Conservation (phyloP, 2,797 vertebrate species). For the Lepilemur ruficaudatus region DNA sequence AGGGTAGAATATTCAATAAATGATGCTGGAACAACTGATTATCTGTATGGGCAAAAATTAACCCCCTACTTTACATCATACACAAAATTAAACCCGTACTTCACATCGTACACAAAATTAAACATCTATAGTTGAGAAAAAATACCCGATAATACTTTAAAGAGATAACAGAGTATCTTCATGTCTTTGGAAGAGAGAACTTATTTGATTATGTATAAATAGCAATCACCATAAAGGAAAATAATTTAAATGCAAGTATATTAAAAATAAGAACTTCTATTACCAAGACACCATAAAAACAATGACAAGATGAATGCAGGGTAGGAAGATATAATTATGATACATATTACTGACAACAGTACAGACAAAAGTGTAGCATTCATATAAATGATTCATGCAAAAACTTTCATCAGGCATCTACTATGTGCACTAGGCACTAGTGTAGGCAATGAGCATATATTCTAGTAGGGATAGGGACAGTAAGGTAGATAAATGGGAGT, state of each 20-base stretch:
- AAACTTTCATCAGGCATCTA: background rate
- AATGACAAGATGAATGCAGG: background rate
- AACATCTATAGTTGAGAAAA: background rate
- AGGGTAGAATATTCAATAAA: background rate
- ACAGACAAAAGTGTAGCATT: background rate
- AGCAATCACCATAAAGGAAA: background rate
- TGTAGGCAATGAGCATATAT: background rate
- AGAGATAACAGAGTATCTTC: background rate
- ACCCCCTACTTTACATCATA: background rate
- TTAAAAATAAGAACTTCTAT: background rate
- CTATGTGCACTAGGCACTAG: background rate
- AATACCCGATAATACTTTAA: background rate
- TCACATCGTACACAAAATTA: background rate
- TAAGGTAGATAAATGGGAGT: background rate
- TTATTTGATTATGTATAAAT: background rate
- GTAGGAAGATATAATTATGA: background rate
- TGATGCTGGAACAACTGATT: background rate
- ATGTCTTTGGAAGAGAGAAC: background rate
- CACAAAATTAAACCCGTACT: background rate
- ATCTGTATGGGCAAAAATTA: background rate
- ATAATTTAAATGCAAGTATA: background rate
- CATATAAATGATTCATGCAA: background rate
- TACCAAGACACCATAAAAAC: background rate
- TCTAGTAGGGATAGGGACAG: background rate
- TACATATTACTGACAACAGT: background rate